Percentiles rank a stretch among this genome's conserved stretches.
phyloP scores from a whole-genome alignment of 2,113 vertebrate genomes.

The Misgurnus mizolepis region DNA sequence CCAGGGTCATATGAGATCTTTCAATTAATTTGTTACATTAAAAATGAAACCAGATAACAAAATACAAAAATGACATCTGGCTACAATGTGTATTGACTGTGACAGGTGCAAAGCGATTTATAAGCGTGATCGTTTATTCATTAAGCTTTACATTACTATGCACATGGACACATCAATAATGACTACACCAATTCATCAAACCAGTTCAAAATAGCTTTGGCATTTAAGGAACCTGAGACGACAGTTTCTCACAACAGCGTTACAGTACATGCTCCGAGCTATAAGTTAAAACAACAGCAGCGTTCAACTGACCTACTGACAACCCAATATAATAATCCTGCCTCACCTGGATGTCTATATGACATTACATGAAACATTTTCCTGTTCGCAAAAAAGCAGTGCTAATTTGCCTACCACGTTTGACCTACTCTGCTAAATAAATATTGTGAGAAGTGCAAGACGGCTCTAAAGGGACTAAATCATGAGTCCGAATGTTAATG shows the following conservation, averaged over 20 bases:
- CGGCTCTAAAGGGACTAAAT: no score
- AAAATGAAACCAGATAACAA: no score
- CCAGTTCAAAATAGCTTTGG: no score
- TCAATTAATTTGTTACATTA: no score
- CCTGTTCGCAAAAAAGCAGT: not conserved
- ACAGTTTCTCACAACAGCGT: not conserved
- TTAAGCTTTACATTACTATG: not conserved
- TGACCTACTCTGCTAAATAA: not conserved
- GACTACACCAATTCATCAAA: not conserved
- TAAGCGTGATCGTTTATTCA: no score
- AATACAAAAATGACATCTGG: no score
- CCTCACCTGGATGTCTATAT: not conserved
- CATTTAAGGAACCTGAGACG: not conserved
- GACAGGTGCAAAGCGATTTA: no score
- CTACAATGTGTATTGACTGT: no score
- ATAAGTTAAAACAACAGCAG: not conserved
- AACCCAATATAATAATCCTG: no score
- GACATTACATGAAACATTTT: not conserved
- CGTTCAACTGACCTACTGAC: no score
- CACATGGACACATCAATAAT: not conserved
- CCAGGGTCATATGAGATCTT: no score
- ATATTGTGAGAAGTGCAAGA: no score
- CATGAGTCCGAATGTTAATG: not conserved
- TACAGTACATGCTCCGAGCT: not conserved
- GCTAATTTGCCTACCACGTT: not conserved